A percentile compares a stretch with the other conserved stretches of the same genome.
Conservation (phyloP, 2,888 invertebrate genomes). For the Trissonchulus latispiculum region DNA sequence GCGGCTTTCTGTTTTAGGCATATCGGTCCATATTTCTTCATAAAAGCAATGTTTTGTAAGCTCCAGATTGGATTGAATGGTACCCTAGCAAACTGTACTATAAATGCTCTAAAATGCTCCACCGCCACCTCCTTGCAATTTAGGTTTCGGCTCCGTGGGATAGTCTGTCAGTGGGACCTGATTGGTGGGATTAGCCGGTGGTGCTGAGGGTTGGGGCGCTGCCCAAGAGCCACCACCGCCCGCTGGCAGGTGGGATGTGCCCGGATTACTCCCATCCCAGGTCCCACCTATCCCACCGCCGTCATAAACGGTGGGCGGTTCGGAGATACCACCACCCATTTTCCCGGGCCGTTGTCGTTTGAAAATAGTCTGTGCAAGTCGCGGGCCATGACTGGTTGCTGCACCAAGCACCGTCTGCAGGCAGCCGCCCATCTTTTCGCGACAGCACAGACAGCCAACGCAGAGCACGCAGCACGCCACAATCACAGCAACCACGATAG, state of each 20-base stretch:
- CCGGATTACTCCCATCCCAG: not conserved
- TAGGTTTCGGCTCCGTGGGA: not conserved
- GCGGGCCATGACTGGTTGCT: not conserved
- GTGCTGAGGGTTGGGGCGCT: not conserved
- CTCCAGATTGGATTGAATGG: too few relatives aligned
- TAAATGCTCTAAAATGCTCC: not conserved
- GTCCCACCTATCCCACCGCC: not conserved
- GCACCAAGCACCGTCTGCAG: not conserved
- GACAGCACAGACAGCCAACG: not conserved
- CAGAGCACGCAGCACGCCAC: not conserved
- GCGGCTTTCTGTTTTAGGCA: too few relatives aligned
- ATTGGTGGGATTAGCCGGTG: not conserved
- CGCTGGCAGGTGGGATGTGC: not conserved
- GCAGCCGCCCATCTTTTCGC: not conserved
- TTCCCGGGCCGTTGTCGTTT: not conserved
- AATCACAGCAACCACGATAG: not conserved
- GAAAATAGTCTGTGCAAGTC: not conserved
- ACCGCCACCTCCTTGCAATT: not conserved
- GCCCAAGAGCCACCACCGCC: not conserved
- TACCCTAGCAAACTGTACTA: too few relatives aligned
- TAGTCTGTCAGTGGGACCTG: not conserved
- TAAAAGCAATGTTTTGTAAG: too few relatives aligned
- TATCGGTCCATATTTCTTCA: too few relatives aligned
- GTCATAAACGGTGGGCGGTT: not conserved
- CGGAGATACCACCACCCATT: not conserved